A percentile compares a stretch with the other conserved stretches of the same genome.
Evolutionary conservation across 92 coral and sea anemone species (phyloP).

Genomic region (Plumapathes pennacea): DNA sequence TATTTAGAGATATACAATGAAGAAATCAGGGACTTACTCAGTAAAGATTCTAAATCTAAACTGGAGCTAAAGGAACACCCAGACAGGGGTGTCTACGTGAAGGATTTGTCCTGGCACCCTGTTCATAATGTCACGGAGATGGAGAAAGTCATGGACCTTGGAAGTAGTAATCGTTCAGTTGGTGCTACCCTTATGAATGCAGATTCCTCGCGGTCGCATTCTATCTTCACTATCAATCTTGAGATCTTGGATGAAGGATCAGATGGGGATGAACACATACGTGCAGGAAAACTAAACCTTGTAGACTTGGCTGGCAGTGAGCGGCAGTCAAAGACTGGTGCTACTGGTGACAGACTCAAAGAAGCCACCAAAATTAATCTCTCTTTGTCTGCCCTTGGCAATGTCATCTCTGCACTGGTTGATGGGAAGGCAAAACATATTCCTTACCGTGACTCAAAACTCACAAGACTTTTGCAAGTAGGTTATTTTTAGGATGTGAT

Average conservation of each 20-base stretch:
- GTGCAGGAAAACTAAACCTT: constrained; percentile 95
- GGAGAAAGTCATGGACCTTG: constrained; percentile 95
- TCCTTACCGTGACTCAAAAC: constrained; percentile 96
- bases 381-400: constrained; percentile 94
- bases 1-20: constrained; percentile 96
- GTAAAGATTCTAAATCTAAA: constrained; percentile 85
- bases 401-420: constrained; percentile 97
- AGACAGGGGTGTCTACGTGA: constrained; percentile 90
- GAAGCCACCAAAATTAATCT: constrained; percentile 97
- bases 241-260: constrained; percentile 84
- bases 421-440: constrained; percentile 97
- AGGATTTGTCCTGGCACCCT: constrained; percentile 80
- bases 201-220: constrained; percentile 96
- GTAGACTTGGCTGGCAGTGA: constrained; percentile 99
- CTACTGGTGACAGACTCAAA: constrained; percentile 90
- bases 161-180: constrained; percentile 93
- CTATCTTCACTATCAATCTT: constrained; percentile 85
- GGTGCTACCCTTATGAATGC: constrained; percentile 99
- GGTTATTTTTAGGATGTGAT: neutral
- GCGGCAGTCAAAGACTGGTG: constrained; percentile 97
- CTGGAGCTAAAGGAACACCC: constrained; percentile 96
- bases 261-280: constrained; percentile 89
- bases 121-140: constrained; percentile 80
- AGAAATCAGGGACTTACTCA: constrained; percentile 92
- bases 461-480: constrained; percentile 98